Evolutionary conservation across 2,888 invertebrate genomes (phyloP), one percentile per base, ranked within the genome.

Genomic region (Dynastes hyllus): DNA sequence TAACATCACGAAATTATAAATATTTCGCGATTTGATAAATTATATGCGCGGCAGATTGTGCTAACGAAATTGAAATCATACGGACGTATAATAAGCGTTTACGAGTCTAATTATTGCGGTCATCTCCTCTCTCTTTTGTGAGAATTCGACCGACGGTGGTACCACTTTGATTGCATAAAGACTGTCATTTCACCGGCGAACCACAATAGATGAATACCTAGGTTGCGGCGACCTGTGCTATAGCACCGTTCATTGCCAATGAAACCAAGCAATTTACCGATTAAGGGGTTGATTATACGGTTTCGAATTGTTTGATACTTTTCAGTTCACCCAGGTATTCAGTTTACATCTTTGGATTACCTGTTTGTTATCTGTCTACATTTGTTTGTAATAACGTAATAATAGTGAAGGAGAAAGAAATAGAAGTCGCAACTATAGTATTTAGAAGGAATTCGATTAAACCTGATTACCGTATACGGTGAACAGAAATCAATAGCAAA

Each of bases 1-100:
- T 65, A 37, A 65, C 40, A 58, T 58, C 55, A 58, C 40, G 58
- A 58, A 73, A 73, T 73, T 73, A 73, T 58, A 73, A 73, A 73
- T 73, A 73, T 73, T 73, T 73, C 73, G 55, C 73, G 58, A 55
- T 73, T 73, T 73, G 73, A 73, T 73, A 73, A 73, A 73, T 73
- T 73, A 73, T 58, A 73, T 73, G 45, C 37, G 73, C 29, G 40
- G 16, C 73, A 45, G 58, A 73, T 73, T 73, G 73, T 73, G 58
- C 37, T 58, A 73, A 55, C 73, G 73, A 58, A 73, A 40, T 73
- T 61, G 55, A 73, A 58, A 58, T 73, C 58, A 50, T 69, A n/a
- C 63, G 50, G 50, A 67, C n/a, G n/a, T n/a, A n/a, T n/a, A n/a
- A n/a, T n/a, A n/a, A n/a, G n/a, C n/a, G n/a, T n/a, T n/a, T n/a